Percentiles rank a stretch among this genome's conserved stretches.
These are phyloP conservation scores for Petromus typicus DNA, from an alignment of 2,113 vertebrate species.

Conservation along the genomic window DNA sequence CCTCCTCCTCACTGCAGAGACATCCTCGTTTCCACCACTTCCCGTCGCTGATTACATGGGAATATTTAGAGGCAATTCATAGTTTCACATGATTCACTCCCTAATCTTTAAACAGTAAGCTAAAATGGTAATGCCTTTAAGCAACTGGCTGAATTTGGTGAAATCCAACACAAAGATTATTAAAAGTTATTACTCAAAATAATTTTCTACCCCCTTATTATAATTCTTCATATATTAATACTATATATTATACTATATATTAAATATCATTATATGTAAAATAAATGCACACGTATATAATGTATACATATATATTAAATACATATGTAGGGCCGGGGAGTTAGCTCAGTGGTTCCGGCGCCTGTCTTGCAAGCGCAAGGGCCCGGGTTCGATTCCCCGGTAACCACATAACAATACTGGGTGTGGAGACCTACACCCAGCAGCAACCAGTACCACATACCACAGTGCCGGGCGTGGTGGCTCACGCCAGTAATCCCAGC, in stretches of 20 bases:
- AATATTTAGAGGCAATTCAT: neutral
- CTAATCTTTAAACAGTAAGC: neutral
- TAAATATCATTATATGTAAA: slow-evolving; percentile 37
- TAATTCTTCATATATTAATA: slow-evolving; percentile 29
- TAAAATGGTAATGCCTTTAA: neutral
- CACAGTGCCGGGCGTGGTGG: too few relatives aligned
- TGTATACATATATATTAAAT: neutral
- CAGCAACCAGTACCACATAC: too few relatives aligned
- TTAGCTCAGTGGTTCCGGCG: too few relatives aligned
- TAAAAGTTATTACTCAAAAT: neutral
- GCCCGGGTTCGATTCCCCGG: too few relatives aligned
- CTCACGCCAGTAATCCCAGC: too few relatives aligned
- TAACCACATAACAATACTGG: too few relatives aligned
- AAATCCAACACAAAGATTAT: neutral
- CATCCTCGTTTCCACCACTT: too few relatives aligned
- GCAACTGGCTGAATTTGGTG: neutral
- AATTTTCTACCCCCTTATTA: neutral
- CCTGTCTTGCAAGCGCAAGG: too few relatives aligned
- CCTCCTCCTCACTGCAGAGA: neutral
- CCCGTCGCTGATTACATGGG: neutral
- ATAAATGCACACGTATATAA: too few relatives aligned
- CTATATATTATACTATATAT: neutral
- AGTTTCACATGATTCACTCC: neutral
- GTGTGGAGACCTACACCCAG: too few relatives aligned
- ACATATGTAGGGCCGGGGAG: too few relatives aligned